Conservation (phyloP, 2,888 invertebrate species). For the Taenaris catops region DNA sequence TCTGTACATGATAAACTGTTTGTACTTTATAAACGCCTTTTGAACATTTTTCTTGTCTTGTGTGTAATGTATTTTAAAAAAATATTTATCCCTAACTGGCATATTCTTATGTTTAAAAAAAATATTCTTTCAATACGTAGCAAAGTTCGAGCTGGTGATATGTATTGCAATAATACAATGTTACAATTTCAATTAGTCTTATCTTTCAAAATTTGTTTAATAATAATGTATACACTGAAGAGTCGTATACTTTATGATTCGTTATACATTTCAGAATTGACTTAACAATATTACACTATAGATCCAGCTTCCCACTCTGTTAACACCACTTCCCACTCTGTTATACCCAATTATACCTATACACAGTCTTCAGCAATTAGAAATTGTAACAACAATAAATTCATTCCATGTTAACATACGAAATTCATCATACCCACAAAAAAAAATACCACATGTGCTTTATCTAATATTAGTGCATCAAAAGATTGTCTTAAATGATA, state of each 20-base stretch:
- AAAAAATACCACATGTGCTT: slow-evolving; percentile 14
- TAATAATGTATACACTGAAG: slow-evolving; percentile 7
- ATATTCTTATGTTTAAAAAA: slow-evolving; percentile 4
- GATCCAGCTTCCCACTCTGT: slow-evolving; percentile 2
- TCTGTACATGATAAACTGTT: slow-evolving; percentile 19
- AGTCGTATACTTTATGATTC: slow-evolving; percentile 12
- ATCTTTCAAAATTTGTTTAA: slow-evolving; percentile 13
- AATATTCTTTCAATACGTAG: slow-evolving; percentile 4
- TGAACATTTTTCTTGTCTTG: slow-evolving; percentile 10
- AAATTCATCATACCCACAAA: slow-evolving; percentile 27
- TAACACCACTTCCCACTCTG: too few species aligned
- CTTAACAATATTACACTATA: slow-evolving; percentile 2
- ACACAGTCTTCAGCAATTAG: slow-evolving; percentile 32
- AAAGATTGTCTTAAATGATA: slow-evolving; percentile 17
- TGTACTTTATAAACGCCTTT: slow-evolving; percentile 22
- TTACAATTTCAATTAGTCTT: slow-evolving; percentile 12
- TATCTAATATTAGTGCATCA: slow-evolving; percentile 27
- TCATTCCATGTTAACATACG: slow-evolving; percentile 23
- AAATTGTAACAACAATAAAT: slow-evolving; percentile 28
- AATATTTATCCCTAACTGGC: slow-evolving; percentile 2
- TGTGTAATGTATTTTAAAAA: too few species aligned
- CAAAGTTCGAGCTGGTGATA: slow-evolving; percentile 22
- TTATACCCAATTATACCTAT: slow-evolving; percentile 23
- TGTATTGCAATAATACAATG: slow-evolving; percentile 16
- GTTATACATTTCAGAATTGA: background rate